Conservation (phyloP, 2,797 vertebrate species). For the Synaphobranchus kaupii region DNA sequence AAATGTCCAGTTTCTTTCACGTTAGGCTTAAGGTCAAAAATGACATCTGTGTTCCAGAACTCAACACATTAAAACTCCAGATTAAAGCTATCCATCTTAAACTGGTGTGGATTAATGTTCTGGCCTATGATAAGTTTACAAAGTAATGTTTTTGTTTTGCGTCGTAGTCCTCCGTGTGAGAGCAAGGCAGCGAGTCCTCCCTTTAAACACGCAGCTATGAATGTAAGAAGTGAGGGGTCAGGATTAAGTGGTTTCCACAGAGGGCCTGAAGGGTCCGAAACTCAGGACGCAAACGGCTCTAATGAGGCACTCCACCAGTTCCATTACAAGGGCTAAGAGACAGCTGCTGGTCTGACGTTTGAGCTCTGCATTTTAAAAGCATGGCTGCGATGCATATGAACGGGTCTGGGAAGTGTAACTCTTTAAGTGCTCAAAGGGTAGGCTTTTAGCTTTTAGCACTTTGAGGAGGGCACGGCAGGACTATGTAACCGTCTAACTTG, state of each 20-base stretch:
- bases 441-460: neutral
- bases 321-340: neutral
- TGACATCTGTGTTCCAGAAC: neutral
- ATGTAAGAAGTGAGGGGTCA: neutral
- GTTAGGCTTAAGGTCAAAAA: neutral
- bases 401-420: neutral
- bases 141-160: neutral
- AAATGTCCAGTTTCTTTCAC: neutral
- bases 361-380: neutral
- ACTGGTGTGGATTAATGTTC: neutral
- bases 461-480: neutral
- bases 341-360: neutral
- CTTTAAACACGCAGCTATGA: neutral
- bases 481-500: neutral
- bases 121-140: neutral
- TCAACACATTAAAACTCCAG: neutral
- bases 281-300: neutral
- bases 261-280: neutral
- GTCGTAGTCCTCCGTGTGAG: neutral
- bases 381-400: neutral
- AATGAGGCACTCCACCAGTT: constrained; percentile 5
- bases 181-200: neutral
- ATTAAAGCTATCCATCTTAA: neutral
- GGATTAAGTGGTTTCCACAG: neutral
- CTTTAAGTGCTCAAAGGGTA: neutral